Evolutionary conservation across 2,113 vertebrate genomes (phyloP).

Genomic region (Cyanocitta stelleri): DNA sequence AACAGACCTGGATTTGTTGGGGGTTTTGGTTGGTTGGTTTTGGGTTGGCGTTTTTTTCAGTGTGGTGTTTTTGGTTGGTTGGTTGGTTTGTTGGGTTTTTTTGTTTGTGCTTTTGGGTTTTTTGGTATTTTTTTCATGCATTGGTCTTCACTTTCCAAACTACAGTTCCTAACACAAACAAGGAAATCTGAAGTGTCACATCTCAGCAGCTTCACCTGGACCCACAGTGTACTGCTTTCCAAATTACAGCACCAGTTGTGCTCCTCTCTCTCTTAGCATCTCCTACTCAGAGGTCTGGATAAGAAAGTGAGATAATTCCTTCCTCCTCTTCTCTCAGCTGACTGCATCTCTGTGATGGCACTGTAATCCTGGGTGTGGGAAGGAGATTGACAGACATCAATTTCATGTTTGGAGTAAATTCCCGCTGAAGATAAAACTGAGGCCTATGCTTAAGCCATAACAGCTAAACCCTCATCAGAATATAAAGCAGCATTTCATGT

Average conservation of each 20-base stretch:
- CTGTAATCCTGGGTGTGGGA: background rate
- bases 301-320: constrained; percentile 25
- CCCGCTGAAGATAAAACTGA: background rate
- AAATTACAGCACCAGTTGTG: background rate
- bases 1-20: background rate
- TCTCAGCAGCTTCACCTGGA: background rate
- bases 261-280: background rate
- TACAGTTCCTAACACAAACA: background rate
- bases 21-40: background rate
- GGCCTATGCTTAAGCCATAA: background rate
- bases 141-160: background rate
- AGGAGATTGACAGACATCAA: background rate
- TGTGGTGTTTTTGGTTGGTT: background rate
- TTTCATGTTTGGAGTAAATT: background rate
- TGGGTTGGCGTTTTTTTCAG: no score
- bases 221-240: background rate
- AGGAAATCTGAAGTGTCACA: background rate
- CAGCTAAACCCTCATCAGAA: background rate
- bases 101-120: background rate
- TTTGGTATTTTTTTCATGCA: background rate
- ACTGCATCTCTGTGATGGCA: background rate
- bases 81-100: background rate
- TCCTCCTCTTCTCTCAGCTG: constrained; percentile 22
- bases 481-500: background rate
- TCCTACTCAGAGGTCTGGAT: constrained; percentile 10